Conservation (phyloP, 1,140 invertebrate genomes). For the Penaeus japonicus region DNA sequence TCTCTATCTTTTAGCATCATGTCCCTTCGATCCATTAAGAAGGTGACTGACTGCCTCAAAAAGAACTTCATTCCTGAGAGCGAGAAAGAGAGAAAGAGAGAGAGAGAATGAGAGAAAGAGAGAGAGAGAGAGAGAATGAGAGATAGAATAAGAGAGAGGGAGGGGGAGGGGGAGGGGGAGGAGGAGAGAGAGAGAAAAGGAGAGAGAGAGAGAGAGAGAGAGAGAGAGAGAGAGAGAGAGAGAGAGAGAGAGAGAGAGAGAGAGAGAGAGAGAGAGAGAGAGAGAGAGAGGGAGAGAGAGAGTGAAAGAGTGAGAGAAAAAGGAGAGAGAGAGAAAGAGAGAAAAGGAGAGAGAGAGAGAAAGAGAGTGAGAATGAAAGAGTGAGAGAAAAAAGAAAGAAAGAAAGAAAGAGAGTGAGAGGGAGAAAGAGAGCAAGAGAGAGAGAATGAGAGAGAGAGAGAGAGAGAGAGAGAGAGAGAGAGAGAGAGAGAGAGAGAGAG, state of each 20-base stretch:
- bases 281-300: no score
- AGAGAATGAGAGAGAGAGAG: background rate
- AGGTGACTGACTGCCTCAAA: no score
- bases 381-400: background rate
- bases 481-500: background rate
- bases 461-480: background rate
- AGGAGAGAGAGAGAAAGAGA: background rate
- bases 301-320: background rate
- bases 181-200: no score
- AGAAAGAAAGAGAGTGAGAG: background rate
- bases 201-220: background rate
- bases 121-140: background rate
- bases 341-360: background rate
- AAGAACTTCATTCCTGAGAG: no score
- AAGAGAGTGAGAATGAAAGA: background rate
- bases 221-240: background rate
- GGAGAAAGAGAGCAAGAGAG: no score
- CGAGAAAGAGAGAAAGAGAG: no score
- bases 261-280: no score
- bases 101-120: background rate
- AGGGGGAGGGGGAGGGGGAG: background rate
- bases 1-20: no score
- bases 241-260: no score
- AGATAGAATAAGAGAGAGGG: background rate
- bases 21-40: no score